These are phyloP conservation scores for Sipha maydis DNA, from an alignment of 2,888 invertebrate genomes.

Conservation along the genomic window DNA sequence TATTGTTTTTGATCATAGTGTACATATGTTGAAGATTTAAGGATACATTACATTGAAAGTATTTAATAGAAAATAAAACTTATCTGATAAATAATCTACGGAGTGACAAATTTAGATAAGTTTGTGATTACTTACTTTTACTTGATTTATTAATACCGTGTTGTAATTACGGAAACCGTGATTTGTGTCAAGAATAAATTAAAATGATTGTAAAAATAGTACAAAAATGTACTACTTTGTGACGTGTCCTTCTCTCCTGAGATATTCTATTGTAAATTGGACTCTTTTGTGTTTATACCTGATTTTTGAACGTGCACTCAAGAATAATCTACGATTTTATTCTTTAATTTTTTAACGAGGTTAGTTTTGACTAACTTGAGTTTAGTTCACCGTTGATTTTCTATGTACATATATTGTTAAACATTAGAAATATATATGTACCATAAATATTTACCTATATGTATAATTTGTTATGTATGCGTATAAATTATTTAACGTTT, in stretches of 20 bases:
- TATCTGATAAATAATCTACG: neutral
- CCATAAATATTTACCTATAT: neutral
- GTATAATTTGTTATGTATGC: neutral
- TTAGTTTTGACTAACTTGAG: neutral
- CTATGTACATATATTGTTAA: neutral
- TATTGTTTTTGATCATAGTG: too few species aligned
- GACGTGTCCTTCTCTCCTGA: neutral
- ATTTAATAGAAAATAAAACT: neutral
- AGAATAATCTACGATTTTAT: neutral
- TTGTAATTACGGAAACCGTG: neutral
- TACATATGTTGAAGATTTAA: too few species aligned
- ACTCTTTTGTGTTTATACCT: conserved; percentile 8
- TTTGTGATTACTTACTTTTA: neutral
- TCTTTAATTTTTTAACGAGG: conserved; percentile 26
- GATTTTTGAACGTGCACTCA: conserved; percentile 4
- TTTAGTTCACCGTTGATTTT: neutral
- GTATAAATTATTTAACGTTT: neutral
- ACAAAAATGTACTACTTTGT: neutral
- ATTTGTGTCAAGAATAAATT: conserved; percentile 30
- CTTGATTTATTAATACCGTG: neutral
- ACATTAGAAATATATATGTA: neutral
- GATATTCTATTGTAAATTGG: conserved; percentile 7
- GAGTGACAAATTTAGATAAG: neutral
- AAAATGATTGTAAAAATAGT: neutral
- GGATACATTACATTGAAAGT: neutral